Evolutionary conservation across 2,113 vertebrate species (phyloP).

Genomic region (Myocastor coypus): DNA sequence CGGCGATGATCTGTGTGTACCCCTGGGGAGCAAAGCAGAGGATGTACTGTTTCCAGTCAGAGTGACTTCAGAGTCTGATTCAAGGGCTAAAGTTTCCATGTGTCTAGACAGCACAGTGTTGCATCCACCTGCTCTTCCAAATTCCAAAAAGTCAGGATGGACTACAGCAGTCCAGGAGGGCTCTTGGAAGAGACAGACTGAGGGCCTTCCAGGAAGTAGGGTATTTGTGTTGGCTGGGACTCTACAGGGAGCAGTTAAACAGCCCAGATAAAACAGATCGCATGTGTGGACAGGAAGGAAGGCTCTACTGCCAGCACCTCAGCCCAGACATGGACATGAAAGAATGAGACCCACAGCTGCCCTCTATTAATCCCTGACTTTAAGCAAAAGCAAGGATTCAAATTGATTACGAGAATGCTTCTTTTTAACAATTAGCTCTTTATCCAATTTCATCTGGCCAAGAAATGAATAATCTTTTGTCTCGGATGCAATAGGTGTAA

Average conservation of each 20-base stretch:
- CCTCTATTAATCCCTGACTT: constrained; percentile 57
- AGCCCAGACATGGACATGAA: constrained; percentile 54
- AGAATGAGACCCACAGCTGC: constrained; percentile 20
- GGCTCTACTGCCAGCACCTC: constrained; percentile 36
- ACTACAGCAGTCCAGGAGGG: neutral
- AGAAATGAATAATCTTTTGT: constrained; percentile 54
- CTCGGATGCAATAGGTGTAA: constrained; percentile 45
- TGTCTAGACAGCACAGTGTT: neutral
- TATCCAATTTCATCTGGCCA: constrained; percentile 42
- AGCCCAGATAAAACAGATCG: constrained; percentile 70
- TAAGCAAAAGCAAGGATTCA: constrained; percentile 46
- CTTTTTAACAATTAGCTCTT: constrained; percentile 51
- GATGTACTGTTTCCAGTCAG: neutral
- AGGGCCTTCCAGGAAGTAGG: constrained; percentile 64
- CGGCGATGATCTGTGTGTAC: neutral
- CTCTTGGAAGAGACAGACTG: constrained; percentile 39
- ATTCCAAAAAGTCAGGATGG: neutral
- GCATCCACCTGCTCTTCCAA: constrained; percentile 7
- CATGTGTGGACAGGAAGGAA: constrained; percentile 74
- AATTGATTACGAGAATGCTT: constrained; percentile 18
- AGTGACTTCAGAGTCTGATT: neutral
- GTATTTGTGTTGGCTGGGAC: constrained; percentile 72
- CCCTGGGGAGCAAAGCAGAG: neutral
- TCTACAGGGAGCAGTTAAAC: constrained; percentile 60
- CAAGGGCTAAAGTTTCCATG: neutral